Conservation (phyloP, 2,113 vertebrate species). For the Chunga burmeisteri region DNA sequence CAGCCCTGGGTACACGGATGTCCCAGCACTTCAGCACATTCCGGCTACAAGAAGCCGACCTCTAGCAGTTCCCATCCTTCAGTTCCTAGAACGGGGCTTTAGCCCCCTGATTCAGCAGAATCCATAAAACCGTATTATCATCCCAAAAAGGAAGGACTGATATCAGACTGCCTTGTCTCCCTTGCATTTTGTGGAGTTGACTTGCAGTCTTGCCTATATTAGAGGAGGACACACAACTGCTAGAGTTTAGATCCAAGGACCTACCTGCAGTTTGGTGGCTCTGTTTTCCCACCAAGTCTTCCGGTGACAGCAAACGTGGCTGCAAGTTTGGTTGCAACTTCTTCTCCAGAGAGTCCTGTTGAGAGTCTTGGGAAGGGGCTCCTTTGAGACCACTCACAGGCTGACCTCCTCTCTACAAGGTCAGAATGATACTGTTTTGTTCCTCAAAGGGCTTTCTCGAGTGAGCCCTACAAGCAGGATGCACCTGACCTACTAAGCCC, state of each 20-base stretch:
- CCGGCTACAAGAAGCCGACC: background rate
- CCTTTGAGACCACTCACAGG: background rate
- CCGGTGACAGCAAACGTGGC: background rate
- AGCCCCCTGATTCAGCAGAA: background rate
- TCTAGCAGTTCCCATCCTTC: background rate
- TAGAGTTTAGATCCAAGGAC: background rate
- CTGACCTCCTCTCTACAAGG: background rate
- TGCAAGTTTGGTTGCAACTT: background rate
- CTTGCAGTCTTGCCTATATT: background rate
- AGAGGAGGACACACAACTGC: background rate
- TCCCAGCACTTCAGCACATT: background rate
- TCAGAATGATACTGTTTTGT: background rate
- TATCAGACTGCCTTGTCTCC: background rate
- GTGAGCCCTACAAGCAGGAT: background rate
- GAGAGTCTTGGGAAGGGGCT: background rate
- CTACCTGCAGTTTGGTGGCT: conserved; percentile 1
- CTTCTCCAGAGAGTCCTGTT: background rate
- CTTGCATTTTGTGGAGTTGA: background rate
- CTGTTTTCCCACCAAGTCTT: background rate
- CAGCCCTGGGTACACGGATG: background rate
- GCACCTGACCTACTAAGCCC: background rate
- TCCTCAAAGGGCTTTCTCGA: background rate
- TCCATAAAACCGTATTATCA: background rate
- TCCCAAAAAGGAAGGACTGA: background rate
- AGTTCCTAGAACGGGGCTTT: background rate